Percentiles rank a stretch among this genome's conserved stretches.
phyloP scores from a whole-genome alignment of 2,888 invertebrate genomes.

The Tenthredo distinguenda region DNA sequence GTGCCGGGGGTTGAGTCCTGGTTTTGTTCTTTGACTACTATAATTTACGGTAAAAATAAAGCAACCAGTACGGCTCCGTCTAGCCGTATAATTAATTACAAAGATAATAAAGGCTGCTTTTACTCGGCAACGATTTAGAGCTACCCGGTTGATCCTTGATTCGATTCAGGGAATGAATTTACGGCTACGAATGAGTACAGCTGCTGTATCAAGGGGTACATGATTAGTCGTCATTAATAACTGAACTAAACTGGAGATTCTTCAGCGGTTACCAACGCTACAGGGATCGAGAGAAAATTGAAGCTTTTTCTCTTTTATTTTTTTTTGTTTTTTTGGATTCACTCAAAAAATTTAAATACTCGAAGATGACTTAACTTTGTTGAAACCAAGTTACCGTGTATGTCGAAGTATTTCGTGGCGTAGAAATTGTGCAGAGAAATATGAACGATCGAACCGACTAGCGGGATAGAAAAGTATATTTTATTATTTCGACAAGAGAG shows the following conservation, averaged over 20 bases:
- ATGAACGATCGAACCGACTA: background rate
- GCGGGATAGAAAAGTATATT: slow-evolving; percentile 13
- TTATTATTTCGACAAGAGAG: slow-evolving; percentile 47
- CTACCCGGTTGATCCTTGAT: slow-evolving; percentile 33
- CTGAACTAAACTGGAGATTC: slow-evolving; percentile 24
- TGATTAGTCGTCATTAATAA: slow-evolving; percentile 42
- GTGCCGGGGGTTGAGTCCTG: background rate
- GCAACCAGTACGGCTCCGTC: background rate
- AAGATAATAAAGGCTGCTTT: slow-evolving; percentile 36
- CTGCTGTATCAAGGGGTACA: slow-evolving; percentile 28
- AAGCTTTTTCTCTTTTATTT: background rate
- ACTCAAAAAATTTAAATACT: background rate
- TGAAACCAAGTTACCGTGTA: background rate
- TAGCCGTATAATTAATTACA: slow-evolving; percentile 32
- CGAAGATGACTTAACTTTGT: background rate
- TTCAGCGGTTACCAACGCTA: background rate
- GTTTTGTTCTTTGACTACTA: slow-evolving; percentile 6
- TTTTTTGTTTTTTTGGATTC: background rate
- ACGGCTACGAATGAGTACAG: slow-evolving; percentile 27
- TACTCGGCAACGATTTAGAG: slow-evolving; percentile 34
- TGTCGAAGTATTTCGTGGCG: background rate
- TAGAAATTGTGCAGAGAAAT: background rate
- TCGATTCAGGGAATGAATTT: slow-evolving; percentile 47
- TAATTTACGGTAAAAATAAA: slow-evolving; percentile 12
- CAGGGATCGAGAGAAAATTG: background rate